phyloP scores from a whole-genome alignment of 2,888 invertebrate species.

The Drosophila cracens region DNA sequence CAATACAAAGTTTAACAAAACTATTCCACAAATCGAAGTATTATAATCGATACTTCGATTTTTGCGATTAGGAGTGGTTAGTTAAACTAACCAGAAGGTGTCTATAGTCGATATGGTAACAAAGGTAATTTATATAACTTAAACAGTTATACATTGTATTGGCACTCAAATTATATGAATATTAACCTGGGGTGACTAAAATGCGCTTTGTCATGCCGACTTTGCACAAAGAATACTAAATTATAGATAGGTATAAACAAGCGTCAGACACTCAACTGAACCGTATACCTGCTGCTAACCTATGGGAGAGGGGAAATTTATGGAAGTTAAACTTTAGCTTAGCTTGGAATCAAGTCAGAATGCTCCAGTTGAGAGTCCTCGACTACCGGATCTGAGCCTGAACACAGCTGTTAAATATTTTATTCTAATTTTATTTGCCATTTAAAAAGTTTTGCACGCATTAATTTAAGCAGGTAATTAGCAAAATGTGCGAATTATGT shows the following conservation, averaged over 20 bases:
- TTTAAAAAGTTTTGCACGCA: background rate
- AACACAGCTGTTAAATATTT: background rate
- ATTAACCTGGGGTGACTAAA: background rate
- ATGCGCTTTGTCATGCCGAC: slow-evolving; percentile 33
- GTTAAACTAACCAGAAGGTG: background rate
- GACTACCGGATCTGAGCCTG: background rate
- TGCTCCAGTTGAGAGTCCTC: background rate
- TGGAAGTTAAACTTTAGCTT: background rate
- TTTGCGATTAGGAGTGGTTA: background rate
- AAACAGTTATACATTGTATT: background rate
- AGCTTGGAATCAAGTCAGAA: background rate
- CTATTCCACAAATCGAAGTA: background rate
- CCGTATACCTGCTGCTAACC: slow-evolving; percentile 14
- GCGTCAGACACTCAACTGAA: slow-evolving; percentile 27
- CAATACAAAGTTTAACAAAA: background rate
- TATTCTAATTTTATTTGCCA: background rate
- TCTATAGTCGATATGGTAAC: background rate
- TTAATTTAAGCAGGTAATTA: background rate
- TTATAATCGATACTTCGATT: too few relatives aligned
- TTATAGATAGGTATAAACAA: background rate
- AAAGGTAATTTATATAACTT: background rate
- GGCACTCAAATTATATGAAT: slow-evolving; percentile 1
- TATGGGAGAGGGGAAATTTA: background rate
- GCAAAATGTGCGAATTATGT: background rate
- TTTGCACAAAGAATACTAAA: slow-evolving; percentile 19